Percentiles rank a stretch among this genome's conserved stretches.
These are phyloP conservation scores for Desmophyllum pertusum DNA, from an alignment of 92 coral and sea anemone genomes.

Conservation along the genomic window DNA sequence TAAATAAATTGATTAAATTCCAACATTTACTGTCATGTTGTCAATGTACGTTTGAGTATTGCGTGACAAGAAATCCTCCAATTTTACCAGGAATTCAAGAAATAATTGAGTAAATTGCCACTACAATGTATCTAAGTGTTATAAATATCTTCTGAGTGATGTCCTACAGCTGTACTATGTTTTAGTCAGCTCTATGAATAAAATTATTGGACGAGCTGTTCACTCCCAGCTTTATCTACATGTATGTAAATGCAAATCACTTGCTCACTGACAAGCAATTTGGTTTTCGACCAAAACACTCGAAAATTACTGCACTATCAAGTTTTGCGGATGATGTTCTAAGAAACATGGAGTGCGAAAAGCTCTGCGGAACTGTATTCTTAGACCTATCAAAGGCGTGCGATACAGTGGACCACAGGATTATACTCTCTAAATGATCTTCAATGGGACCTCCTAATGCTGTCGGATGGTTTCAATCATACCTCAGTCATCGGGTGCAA, in stretches of 20 bases:
- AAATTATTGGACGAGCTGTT: slow-evolving; percentile 33
- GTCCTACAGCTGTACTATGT: too few relatives aligned
- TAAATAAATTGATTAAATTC: too few relatives aligned
- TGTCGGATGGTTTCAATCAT: slow-evolving; percentile 45
- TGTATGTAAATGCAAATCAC: slow-evolving; percentile 20
- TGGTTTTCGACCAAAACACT: slow-evolving; percentile 38
- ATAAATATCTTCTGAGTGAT: too few relatives aligned
- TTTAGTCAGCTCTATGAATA: too few relatives aligned
- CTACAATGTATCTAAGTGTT: too few relatives aligned
- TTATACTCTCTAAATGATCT: slow-evolving; percentile 16
- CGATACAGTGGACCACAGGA: too few relatives aligned
- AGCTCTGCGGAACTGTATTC: slow-evolving; percentile 48
- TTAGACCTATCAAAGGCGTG: slow-evolving; percentile 52
- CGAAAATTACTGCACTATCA: slow-evolving; percentile 41
- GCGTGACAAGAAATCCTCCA: too few relatives aligned
- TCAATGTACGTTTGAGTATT: too few relatives aligned
- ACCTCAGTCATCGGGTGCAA: slow-evolving; percentile 27
- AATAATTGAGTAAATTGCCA: too few relatives aligned
- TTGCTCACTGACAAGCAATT: slow-evolving; percentile 37
- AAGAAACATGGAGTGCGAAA: slow-evolving; percentile 43
- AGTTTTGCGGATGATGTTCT: slow-evolving; percentile 47
- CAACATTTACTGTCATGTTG: too few relatives aligned
- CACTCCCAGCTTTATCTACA: slow-evolving; percentile 29
- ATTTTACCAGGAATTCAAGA: too few relatives aligned
- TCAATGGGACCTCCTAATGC: slow-evolving; percentile 7